phyloP scores from a whole-genome alignment of 2,797 vertebrate species.

The Lepilemur ruficaudatus region DNA sequence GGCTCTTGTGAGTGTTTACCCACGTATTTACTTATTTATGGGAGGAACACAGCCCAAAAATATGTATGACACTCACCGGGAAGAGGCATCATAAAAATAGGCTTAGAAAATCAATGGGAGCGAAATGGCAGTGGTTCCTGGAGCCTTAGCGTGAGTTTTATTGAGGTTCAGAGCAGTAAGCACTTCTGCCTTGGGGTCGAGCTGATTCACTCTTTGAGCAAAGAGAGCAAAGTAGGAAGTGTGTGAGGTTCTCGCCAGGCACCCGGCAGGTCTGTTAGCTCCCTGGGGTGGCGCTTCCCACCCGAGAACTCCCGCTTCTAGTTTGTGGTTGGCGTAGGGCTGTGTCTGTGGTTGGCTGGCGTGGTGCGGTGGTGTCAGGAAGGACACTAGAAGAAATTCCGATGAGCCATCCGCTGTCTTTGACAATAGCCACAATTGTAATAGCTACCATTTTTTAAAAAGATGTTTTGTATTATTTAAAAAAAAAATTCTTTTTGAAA shows the following conservation, averaged over 20 bases:
- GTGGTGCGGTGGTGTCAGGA: neutral
- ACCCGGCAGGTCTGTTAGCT: too few relatives aligned
- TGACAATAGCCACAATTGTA: neutral
- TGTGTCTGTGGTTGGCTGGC: neutral
- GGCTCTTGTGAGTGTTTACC: conserved; percentile 48
- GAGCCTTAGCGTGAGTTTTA: neutral
- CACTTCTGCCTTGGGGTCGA: neutral
- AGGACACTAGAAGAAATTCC: neutral
- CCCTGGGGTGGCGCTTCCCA: neutral
- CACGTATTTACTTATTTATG: conserved; percentile 67
- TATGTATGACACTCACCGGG: neutral
- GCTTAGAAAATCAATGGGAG: conserved; percentile 62
- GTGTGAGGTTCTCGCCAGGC: neutral
- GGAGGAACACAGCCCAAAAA: neutral
- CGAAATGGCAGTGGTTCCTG: conserved; percentile 37
- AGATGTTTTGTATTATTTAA: neutral
- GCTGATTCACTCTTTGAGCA: neutral
- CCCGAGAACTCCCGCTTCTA: neutral
- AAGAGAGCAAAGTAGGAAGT: neutral
- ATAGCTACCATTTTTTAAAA: neutral
- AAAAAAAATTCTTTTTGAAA: neutral
- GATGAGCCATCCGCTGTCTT: neutral
- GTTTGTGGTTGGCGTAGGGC: neutral
- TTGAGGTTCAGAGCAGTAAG: neutral
- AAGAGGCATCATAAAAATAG: conserved; percentile 50